These are phyloP conservation scores for Hetaerina titia DNA, from an alignment of 2,888 invertebrate genomes.

Conservation along the genomic window DNA sequence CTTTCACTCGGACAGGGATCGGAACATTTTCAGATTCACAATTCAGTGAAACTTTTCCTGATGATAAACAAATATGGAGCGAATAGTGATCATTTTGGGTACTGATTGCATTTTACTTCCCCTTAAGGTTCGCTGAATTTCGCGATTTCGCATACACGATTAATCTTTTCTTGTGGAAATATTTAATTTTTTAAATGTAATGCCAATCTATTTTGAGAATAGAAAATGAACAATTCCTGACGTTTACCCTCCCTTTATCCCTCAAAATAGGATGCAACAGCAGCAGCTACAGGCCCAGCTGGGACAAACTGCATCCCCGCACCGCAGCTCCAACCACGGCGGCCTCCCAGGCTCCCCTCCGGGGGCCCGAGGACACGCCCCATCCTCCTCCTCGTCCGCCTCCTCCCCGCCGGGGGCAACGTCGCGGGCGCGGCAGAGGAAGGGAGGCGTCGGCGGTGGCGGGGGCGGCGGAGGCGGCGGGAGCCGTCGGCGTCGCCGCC, in stretches of 20 bases:
- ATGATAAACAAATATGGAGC: too few species aligned
- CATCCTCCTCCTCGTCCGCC: slow-evolving; percentile 63
- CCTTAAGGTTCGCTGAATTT: too few species aligned
- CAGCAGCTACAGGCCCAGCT: slow-evolving; percentile 55
- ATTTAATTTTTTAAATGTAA: too few species aligned
- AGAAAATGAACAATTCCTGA: too few species aligned
- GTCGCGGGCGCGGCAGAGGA: slow-evolving; percentile 41
- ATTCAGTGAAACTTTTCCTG: too few species aligned
- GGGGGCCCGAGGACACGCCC: slow-evolving; percentile 51
- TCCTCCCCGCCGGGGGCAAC: slow-evolving; percentile 45
- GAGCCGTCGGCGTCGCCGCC: slow-evolving; percentile 27
- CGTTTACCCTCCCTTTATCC: neutral
- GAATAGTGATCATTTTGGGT: too few species aligned
- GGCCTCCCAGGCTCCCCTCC: slow-evolving; percentile 63
- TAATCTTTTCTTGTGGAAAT: too few species aligned
- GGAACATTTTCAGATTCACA: too few species aligned
- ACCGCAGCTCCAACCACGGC: slow-evolving; percentile 56
- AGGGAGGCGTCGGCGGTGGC: slow-evolving; percentile 40
- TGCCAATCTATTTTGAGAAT: too few species aligned
- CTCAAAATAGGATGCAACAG: slow-evolving; percentile 38
- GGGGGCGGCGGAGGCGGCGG: neutral
- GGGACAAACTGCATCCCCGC: slow-evolving; percentile 57
- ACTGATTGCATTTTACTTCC: too few species aligned
- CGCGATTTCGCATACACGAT: too few species aligned
- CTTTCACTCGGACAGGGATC: too few species aligned